These are phyloP conservation scores for Pegoplata infirma DNA, from an alignment of 2,888 invertebrate species.

Conservation along the genomic window DNA sequence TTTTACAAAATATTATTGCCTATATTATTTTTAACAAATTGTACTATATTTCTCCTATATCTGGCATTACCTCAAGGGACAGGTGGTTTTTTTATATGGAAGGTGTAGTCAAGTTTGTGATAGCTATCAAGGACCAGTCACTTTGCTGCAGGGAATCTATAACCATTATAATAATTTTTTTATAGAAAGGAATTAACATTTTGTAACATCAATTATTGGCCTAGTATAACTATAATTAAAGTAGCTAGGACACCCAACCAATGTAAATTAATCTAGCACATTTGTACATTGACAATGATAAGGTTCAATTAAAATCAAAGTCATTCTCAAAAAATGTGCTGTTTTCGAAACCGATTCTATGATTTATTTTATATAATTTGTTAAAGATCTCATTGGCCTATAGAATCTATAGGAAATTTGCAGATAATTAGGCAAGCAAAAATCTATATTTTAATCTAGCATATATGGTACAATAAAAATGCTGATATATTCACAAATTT, in stretches of 20 bases:
- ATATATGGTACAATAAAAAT: conserved; percentile 63
- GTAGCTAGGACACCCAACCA: conserved; percentile 34
- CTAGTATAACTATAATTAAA: conserved; percentile 39
- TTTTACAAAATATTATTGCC: too few relatives aligned
- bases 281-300: conserved; percentile 60
- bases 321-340: conserved; percentile 45
- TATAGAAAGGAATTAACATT: neutral
- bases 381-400: conserved; percentile 73
- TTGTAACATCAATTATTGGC: conserved; percentile 62
- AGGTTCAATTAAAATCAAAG: conserved; percentile 46
- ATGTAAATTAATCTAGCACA: conserved; percentile 36
- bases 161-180: too few relatives aligned
- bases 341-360: neutral
- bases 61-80: too few relatives aligned
- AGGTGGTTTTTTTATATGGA: too few relatives aligned
- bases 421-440: conserved; percentile 74
- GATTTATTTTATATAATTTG: conserved; percentile 56
- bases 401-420: conserved; percentile 64
- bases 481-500: conserved; percentile 54
- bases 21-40: too few relatives aligned
- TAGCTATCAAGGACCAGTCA: too few relatives aligned
- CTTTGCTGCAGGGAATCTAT: too few relatives aligned
- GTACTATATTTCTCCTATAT: too few relatives aligned
- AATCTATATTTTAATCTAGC: conserved; percentile 70
- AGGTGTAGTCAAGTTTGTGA: too few relatives aligned